Conservation (phyloP, 2,797 vertebrate genomes). For the Melanotaenia trifasciata region DNA sequence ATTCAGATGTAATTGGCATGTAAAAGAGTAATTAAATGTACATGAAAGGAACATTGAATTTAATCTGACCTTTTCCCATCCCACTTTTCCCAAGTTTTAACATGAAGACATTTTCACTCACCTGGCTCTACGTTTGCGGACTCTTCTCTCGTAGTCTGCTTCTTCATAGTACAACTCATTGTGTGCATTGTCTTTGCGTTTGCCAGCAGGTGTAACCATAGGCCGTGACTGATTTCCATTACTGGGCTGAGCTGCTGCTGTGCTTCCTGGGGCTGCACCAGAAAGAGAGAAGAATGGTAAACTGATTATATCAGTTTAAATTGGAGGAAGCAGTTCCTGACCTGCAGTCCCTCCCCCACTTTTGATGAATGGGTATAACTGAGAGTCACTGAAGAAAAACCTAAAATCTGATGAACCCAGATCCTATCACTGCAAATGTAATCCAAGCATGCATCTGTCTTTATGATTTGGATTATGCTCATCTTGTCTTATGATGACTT, state of each 20-base stretch:
- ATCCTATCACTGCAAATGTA: conserved; percentile 7
- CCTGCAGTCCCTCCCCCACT: background rate
- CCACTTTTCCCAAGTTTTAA: background rate
- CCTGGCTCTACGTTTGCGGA: conserved; percentile 93
- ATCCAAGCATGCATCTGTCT: conserved; percentile 17
- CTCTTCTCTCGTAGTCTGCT: conserved; percentile 92
- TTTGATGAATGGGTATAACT: conserved; percentile 59
- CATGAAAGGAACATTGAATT: background rate
- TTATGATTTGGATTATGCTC: background rate
- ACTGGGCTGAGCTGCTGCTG: conserved; percentile 75
- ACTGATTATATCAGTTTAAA: conserved; percentile 44
- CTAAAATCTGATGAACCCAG: conserved; percentile 10
- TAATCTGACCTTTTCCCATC: background rate
- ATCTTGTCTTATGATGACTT: background rate
- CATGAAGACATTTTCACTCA: conserved; percentile 58
- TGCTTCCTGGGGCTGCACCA: conserved; percentile 88
- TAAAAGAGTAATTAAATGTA: background rate
- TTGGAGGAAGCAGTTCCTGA: conserved; percentile 30
- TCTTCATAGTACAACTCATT: conserved; percentile 97
- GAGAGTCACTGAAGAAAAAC: conserved; percentile 22
- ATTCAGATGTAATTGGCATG: background rate
- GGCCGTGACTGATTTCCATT: conserved; percentile 90
- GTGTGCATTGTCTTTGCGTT: conserved; percentile 92
- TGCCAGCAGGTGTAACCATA: conserved; percentile 88
- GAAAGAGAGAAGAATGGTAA: conserved; percentile 47